Evolutionary conservation across 2,113 vertebrate species (phyloP).

Genomic region (Antennarius striatus): DNA sequence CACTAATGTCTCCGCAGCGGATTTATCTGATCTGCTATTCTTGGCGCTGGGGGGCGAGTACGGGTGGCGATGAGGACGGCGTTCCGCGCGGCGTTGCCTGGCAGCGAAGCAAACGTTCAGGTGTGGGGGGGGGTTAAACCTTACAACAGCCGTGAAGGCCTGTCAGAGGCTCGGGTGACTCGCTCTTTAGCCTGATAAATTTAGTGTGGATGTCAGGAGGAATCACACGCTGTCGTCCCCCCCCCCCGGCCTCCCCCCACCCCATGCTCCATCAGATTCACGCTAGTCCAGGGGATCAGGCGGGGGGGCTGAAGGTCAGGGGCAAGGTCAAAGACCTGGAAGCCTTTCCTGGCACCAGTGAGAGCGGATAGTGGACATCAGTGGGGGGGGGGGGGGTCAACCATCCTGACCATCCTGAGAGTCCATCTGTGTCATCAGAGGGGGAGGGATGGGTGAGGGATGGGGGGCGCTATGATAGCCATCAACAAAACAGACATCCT

Average conservation of each 20-base stretch:
- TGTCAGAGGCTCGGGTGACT: slow-evolving; percentile 26
- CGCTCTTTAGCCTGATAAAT: slow-evolving; percentile 2
- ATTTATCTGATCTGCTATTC: slow-evolving; percentile 73
- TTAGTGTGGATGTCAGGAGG: slow-evolving; percentile 3
- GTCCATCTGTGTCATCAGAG: background rate
- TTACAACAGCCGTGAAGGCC: slow-evolving; percentile 26
- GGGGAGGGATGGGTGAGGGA: slow-evolving; percentile 40
- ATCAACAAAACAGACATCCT: slow-evolving; percentile 65
- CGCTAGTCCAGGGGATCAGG: background rate
- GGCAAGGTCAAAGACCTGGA: no score
- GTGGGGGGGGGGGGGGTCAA: no score
- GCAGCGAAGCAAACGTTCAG: slow-evolving; percentile 15
- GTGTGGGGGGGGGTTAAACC: slow-evolving; percentile 20
- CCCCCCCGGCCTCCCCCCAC: no score
- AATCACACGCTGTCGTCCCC: background rate
- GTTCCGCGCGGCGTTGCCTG: slow-evolving; percentile 50
- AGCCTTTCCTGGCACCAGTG: no score
- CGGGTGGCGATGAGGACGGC: slow-evolving; percentile 46
- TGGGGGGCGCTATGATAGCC: slow-evolving; percentile 52
- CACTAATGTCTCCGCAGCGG: slow-evolving; percentile 64
- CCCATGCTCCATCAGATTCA: background rate
- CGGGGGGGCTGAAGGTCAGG: no score
- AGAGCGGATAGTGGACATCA: no score
- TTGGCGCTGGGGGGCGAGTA: slow-evolving; percentile 51
- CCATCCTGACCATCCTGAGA: no score